phyloP scores from a whole-genome alignment of 2,888 invertebrate genomes.

The Charanyca ferruginea region DNA sequence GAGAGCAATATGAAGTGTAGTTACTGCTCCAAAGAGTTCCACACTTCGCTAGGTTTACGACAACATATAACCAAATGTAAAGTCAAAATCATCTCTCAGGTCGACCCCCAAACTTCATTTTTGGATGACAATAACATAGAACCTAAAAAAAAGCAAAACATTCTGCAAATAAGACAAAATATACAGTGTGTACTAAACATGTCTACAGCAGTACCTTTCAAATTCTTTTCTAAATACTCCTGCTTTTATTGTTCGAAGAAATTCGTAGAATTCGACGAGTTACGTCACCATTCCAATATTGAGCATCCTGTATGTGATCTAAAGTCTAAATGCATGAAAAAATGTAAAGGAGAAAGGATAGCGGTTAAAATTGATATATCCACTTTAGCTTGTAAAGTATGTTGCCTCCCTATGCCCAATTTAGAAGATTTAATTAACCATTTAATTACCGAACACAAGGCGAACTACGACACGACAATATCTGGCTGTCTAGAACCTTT shows the following conservation, averaged over 20 bases:
- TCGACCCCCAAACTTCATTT: slow-evolving; percentile 55
- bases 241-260: slow-evolving; percentile 85
- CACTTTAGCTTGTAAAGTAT: slow-evolving; percentile 78
- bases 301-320: slow-evolving; percentile 83
- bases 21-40: slow-evolving; percentile 79
- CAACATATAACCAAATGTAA: slow-evolving; percentile 81
- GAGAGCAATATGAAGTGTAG: slow-evolving; percentile 76
- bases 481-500: slow-evolving; percentile 82
- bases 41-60: slow-evolving; percentile 77
- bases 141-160: slow-evolving; percentile 76
- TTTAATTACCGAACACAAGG: slow-evolving; percentile 78
- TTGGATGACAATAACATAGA: slow-evolving; percentile 60
- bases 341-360: slow-evolving; percentile 83
- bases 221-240: slow-evolving; percentile 82
- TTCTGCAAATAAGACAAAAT: slow-evolving; percentile 81
- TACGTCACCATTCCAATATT: slow-evolving; percentile 76
- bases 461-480: slow-evolving; percentile 80
- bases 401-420: slow-evolving; percentile 71
- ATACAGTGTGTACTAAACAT: slow-evolving; percentile 84
- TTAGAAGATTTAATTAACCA: slow-evolving; percentile 82
- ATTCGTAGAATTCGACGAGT: slow-evolving; percentile 81
- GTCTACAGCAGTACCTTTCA: slow-evolving; percentile 86
- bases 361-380: slow-evolving; percentile 83
- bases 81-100: slow-evolving; percentile 68
- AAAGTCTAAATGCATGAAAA: slow-evolving; percentile 81